These are phyloP conservation scores for Brevipalpus yothersi DNA, from an alignment of 1,140 invertebrate species.

Conservation along the genomic window DNA sequence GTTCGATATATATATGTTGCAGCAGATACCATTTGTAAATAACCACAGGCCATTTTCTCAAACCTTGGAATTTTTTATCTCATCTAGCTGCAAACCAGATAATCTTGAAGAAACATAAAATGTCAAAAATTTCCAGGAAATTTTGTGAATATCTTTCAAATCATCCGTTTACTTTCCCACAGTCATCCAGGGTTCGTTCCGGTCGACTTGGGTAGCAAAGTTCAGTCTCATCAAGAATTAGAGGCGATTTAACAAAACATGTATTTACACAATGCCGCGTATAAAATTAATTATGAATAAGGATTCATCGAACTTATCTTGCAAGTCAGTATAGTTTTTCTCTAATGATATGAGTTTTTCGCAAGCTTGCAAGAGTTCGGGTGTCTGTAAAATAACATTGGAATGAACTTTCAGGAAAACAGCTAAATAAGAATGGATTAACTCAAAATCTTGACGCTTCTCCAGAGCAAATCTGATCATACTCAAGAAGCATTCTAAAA, in stretches of 20 bases:
- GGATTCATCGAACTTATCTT: constrained; percentile 44
- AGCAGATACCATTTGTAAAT: no score
- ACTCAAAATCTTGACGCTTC: constrained; percentile 60
- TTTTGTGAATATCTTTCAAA: no score
- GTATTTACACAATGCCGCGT: constrained; percentile 15
- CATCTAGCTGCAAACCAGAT: no score
- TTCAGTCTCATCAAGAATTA: no score
- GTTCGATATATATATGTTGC: constrained; percentile 33
- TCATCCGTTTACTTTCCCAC: no score
- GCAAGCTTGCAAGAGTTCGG: constrained; percentile 29
- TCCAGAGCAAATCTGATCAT: constrained; percentile 43
- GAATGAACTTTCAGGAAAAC: constrained; percentile 70
- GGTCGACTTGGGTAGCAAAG: no score
- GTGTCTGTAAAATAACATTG: constrained; percentile 29
- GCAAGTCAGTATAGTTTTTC: constrained; percentile 36
- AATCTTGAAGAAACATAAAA: no score
- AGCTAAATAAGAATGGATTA: constrained; percentile 70
- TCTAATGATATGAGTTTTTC: constrained; percentile 30
- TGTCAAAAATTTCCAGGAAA: no score
- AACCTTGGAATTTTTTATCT: no score
- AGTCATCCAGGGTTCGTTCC: no score
- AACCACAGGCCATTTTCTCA: no score
- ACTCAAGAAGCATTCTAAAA: constrained; percentile 53
- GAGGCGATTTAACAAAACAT: no score
- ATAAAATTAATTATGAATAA: constrained; percentile 35